phyloP scores from a whole-genome alignment of 2,113 vertebrate species.

The Symphodus melops region DNA sequence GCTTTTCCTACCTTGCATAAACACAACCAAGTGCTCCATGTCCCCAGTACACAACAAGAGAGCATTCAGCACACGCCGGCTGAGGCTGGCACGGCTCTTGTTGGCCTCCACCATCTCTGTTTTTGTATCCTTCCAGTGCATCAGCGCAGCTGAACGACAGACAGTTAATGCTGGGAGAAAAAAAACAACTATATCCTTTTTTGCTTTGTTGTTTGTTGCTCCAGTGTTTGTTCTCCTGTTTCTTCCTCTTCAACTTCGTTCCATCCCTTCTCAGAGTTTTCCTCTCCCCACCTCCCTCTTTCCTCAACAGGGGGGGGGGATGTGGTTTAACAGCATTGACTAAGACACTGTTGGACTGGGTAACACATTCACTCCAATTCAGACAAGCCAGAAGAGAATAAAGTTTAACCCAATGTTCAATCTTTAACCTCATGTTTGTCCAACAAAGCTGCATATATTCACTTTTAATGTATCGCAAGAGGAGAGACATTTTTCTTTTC shows the following conservation, averaged over 20 bases:
- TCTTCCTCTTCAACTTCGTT: neutral
- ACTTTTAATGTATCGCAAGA: constrained; percentile 44
- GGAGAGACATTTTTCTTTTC: constrained; percentile 36
- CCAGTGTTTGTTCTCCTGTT: constrained; percentile 5
- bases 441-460: constrained; percentile 31
- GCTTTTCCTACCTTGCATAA: constrained; percentile 72
- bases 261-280: constrained; percentile 8
- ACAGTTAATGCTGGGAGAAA: neutral
- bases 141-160: constrained; percentile 22
- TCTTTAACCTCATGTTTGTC: constrained; percentile 27
- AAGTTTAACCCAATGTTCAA: constrained; percentile 34
- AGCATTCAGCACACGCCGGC: constrained; percentile 12
- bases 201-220: neutral
- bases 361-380: constrained; percentile 33
- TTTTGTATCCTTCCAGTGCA: constrained; percentile 71
- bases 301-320: neutral
- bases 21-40: constrained; percentile 73
- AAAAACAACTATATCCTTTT: too few relatives aligned
- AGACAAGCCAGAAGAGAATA: constrained; percentile 5
- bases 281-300: neutral
- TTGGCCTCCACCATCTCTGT: constrained; percentile 28
- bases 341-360: neutral
- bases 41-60: constrained; percentile 76
- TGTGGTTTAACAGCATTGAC: constrained; percentile 24
- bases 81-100: constrained; percentile 23